A percentile compares a stretch with the other conserved stretches of the same genome.
These are phyloP conservation scores for Drosophila quasianomalipes DNA, from an alignment of 2,888 invertebrate genomes.

Conservation along the genomic window DNA sequence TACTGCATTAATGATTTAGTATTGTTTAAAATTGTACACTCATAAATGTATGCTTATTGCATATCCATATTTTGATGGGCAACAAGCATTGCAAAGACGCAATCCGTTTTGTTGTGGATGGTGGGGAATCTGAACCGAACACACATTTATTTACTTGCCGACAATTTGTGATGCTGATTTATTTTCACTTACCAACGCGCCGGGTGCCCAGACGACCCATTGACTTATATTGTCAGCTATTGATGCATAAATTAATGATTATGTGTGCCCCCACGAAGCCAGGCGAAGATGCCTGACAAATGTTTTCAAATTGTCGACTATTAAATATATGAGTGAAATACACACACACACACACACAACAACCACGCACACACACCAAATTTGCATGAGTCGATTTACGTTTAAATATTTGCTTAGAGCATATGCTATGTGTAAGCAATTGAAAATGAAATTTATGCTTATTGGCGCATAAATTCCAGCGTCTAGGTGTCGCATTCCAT, in stretches of 20 bases:
- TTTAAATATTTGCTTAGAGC: conserved; percentile 51
- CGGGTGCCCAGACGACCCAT: conserved; percentile 73
- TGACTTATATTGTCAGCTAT: conserved; percentile 79
- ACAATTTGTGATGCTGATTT: conserved; percentile 72
- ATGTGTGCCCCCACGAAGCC: conserved; percentile 40
- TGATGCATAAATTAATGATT: conserved; percentile 80
- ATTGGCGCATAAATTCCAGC: conserved; percentile 67
- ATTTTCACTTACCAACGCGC: conserved; percentile 70
- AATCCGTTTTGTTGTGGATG: not conserved
- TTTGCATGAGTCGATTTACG: conserved; percentile 44
- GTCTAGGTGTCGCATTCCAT: conserved; percentile 64
- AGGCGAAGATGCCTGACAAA: conserved; percentile 62
- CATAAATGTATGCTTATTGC: not conserved
- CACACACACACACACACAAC: conserved; percentile 5
- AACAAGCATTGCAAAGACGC: conserved; percentile 43
- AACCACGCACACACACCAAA: conserved; percentile 4
- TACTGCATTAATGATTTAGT: not conserved
- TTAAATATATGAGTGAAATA: conserved; percentile 21
- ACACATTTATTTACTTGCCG: conserved; percentile 67
- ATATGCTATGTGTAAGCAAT: conserved; percentile 68
- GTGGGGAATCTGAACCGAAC: conserved; percentile 14
- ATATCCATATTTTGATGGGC: conserved; percentile 4
- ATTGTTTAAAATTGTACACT: not conserved
- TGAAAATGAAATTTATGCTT: conserved; percentile 68
- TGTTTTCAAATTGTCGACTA: conserved; percentile 60